Percentiles rank a stretch among this genome's conserved stretches.
These are phyloP conservation scores for Gallinago stenura DNA, from an alignment of 2,797 vertebrate species.

Conservation along the genomic window DNA sequence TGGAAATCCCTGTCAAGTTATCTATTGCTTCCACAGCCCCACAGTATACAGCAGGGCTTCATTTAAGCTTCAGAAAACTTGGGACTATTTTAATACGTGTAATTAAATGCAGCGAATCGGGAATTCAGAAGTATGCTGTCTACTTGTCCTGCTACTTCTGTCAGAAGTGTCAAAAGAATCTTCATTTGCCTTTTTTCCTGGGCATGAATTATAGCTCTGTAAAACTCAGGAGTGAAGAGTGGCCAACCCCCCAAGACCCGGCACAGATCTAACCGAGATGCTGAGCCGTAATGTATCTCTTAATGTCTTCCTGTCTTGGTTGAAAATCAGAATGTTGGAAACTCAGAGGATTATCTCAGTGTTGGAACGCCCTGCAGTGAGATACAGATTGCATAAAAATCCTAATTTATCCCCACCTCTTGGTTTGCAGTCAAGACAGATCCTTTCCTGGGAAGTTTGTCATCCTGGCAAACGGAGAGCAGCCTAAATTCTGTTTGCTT, in stretches of 20 bases:
- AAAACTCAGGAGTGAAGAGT: not conserved
- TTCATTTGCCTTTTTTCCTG: not conserved
- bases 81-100: conserved; percentile 14
- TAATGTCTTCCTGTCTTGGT: not conserved
- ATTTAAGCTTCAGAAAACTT: conserved; percentile 16
- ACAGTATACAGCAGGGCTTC: not conserved
- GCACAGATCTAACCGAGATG: not conserved
- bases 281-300: not conserved
- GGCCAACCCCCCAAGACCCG: rapidly evolving
- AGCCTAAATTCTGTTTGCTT: not conserved
- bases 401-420: not conserved
- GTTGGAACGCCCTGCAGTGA: not conserved
- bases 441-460: not conserved
- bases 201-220: not conserved
- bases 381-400: not conserved
- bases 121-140: not conserved
- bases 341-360: not conserved
- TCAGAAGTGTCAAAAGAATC: not conserved
- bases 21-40: not conserved
- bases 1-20: conserved; percentile 35
- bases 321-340: not conserved
- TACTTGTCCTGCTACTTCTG: not conserved
- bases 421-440: not conserved
- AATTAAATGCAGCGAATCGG: not conserved
- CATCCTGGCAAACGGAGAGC: not conserved